phyloP scores from a whole-genome alignment of 2,113 vertebrate species.

The Miniopterus natalensis region DNA sequence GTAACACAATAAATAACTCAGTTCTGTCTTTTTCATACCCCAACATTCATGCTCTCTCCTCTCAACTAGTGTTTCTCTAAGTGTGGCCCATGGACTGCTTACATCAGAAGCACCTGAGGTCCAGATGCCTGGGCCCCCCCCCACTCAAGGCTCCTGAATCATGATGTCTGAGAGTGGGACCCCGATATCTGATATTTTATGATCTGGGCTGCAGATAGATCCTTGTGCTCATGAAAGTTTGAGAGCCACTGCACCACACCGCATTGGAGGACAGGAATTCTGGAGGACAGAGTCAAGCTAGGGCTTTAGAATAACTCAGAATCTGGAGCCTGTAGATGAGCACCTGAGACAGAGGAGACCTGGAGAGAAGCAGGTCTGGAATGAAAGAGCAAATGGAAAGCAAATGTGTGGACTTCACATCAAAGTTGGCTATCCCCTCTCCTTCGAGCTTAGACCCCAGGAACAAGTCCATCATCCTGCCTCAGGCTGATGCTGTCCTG shows the following conservation, averaged over 20 bases:
- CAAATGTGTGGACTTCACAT: not conserved
- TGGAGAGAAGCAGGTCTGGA: not conserved
- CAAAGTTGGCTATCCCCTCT: not conserved
- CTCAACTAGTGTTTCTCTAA: not conserved
- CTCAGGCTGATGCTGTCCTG: not conserved
- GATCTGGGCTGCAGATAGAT: not conserved
- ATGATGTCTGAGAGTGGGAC: not conserved
- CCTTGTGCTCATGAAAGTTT: not conserved
- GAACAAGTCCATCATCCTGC: not conserved
- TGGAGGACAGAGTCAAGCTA: not conserved
- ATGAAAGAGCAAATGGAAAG: not conserved
- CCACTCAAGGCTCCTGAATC: not conserved
- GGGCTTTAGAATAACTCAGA: not conserved
- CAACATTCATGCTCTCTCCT: not conserved
- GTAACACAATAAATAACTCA: not conserved
- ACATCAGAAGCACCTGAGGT: not conserved
- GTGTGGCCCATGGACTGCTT: not conserved
- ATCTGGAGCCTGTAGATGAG: not conserved
- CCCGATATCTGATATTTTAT: slow-evolving; percentile 2
- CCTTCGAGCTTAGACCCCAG: not conserved
- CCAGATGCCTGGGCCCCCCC: not conserved
- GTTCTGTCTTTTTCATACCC: not conserved
- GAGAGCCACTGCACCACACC: not conserved
- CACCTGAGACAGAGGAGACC: not conserved
- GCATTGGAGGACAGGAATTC: not conserved